Base-by-base conservation (phyloP, 2,888 invertebrate species). In the Parochlus steinenii region DNA sequence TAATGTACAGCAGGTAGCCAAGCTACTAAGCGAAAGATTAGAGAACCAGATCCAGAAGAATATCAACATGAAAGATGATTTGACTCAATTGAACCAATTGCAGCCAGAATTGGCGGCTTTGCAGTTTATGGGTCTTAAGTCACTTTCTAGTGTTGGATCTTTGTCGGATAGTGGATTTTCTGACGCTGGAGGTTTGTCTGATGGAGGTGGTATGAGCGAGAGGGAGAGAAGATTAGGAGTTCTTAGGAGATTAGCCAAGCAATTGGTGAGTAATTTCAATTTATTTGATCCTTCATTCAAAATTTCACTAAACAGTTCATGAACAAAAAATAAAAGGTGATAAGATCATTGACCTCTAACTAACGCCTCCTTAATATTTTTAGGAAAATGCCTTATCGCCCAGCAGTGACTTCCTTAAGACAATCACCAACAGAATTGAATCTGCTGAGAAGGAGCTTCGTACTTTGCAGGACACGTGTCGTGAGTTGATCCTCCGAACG, bases 151-250 rank as follows among this genome's bases (percentile, higher is more conserved):
- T 6, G 59, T 56, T 46, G 72, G 73, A 20, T 76, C 75, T 2
- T 61, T 74, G 35, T 77, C 76, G 2, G 77, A 77, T 54, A 74
- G 74, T 41, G 77, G 77, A 31, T 75, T 78, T 43, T 76, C 76
- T 7, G 77, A 78, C 51, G 75, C 76, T 45, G 77, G 77, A 45
- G 70, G 75, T 47, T 76, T 76, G 38, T 76, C 69, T 7, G 71
- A 77, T 47, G 75, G 74, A 42, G 77, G 77, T 37, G 36, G 30
- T 14, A 49, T 70, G 34, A 67, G 67, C 43, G 76, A 76, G 51
- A 63, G 77, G 19, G 76, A 77, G 51, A 64, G 72, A 27, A 63
- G 75, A 14, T 54, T 78, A 35, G 68, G 72, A 3, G 71, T 70
- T 1, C 61, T 78, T 28, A 63, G 74, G 30, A 64, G 73, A 28